phyloP scores from a whole-genome alignment of 2,797 vertebrate species.

The Anas capensis region DNA sequence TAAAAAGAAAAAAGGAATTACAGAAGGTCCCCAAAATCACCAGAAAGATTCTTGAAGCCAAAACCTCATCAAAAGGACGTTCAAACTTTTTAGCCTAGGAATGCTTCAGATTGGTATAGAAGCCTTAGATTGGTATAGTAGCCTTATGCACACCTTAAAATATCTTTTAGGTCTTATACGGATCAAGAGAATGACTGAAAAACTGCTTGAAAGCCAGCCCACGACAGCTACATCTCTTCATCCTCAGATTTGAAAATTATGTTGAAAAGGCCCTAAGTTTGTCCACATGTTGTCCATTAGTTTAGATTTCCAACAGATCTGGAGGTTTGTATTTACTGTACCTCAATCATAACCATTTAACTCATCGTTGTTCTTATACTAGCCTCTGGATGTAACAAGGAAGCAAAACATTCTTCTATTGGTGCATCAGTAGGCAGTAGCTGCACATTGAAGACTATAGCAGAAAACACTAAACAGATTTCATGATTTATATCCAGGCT shows the following conservation, averaged over 20 bases:
- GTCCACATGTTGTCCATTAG: not conserved
- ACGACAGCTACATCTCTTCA: not conserved
- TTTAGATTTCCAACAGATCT: conserved; percentile 24
- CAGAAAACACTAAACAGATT: not conserved
- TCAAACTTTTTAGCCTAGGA: not conserved
- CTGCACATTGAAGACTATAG: not conserved
- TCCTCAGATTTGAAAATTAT: not conserved
- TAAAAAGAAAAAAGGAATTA: not conserved
- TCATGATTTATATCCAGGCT: not conserved
- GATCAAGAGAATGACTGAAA: not conserved
- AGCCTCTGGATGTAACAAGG: conserved; percentile 18
- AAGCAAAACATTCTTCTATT: not conserved
- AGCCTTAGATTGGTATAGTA: not conserved
- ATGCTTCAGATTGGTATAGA: not conserved
- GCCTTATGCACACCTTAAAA: not conserved
- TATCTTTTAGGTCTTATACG: not conserved
- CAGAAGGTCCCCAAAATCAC: not conserved
- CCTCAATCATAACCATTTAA: conserved; percentile 9
- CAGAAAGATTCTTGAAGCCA: not conserved
- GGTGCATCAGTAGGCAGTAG: not conserved
- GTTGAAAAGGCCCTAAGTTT: not conserved
- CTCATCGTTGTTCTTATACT: conserved; percentile 1
- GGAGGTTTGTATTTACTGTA: conserved; percentile 14
- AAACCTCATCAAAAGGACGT: not conserved
- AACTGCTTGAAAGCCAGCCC: not conserved